Evolutionary conservation across 2,113 vertebrate genomes (phyloP).

Genomic region (Trachemys scripta): DNA sequence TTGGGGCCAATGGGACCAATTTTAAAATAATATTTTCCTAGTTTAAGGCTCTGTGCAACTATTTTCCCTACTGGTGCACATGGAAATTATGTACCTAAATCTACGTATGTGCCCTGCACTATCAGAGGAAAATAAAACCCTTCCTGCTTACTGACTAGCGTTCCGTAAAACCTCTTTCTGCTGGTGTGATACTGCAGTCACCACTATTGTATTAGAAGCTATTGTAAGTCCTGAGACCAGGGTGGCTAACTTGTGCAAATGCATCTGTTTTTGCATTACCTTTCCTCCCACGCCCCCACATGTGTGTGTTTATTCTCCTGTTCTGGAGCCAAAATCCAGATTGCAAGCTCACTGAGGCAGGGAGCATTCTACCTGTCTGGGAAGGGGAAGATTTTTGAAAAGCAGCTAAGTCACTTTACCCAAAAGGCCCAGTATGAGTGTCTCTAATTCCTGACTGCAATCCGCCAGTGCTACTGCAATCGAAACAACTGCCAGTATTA

Average conservation of each 20-base stretch:
- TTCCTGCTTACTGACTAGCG: rapidly evolving
- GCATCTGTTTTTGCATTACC: background rate
- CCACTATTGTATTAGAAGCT: background rate
- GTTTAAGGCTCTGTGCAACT: background rate
- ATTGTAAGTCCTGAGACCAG: rapidly evolving
- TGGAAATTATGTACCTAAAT: background rate
- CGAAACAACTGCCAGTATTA: background rate
- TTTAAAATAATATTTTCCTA: background rate
- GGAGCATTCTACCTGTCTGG: background rate
- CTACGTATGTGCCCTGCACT: background rate
- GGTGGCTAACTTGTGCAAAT: rapidly evolving
- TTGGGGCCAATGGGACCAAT: background rate
- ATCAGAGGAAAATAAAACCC: background rate
- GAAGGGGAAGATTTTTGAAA: background rate
- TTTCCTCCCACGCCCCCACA: background rate
- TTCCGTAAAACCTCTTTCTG: background rate
- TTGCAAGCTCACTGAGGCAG: background rate
- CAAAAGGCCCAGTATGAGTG: background rate
- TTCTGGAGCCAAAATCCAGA: background rate
- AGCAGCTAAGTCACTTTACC: background rate
- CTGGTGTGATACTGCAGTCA: background rate
- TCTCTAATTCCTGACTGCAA: background rate
- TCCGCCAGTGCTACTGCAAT: background rate
- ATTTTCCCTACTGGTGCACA: background rate
- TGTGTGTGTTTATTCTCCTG: background rate